These are phyloP conservation scores for Chloromyia formosa DNA, from an alignment of 2,888 invertebrate species.

Conservation along the genomic window DNA sequence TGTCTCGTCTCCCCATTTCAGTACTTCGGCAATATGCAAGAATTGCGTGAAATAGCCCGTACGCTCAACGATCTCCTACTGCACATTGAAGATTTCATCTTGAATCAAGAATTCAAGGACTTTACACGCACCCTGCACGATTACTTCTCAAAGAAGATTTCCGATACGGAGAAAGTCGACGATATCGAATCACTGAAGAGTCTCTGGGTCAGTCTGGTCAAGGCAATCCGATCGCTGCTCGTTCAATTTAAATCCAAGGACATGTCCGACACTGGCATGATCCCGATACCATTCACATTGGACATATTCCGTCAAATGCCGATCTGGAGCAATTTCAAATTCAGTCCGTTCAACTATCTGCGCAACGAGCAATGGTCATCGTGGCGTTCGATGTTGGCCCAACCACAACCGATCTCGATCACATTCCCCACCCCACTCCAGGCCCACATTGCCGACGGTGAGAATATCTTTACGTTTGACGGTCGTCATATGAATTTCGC, in stretches of 20 bases:
- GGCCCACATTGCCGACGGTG: constrained; percentile 79
- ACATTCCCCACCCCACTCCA: constrained; percentile 67
- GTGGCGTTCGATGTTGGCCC: constrained; percentile 56
- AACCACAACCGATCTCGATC: constrained; percentile 71
- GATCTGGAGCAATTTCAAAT: constrained; percentile 67
- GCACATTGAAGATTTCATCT: constrained; percentile 66
- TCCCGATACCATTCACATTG: constrained; percentile 59
- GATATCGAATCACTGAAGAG: constrained; percentile 71
- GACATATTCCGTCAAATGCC: constrained; percentile 66
- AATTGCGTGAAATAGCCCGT: not conserved
- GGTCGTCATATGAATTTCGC: constrained; percentile 81
- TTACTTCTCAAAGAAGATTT: constrained; percentile 74
- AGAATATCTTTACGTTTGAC: constrained; percentile 90
- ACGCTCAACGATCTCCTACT: constrained; percentile 20
- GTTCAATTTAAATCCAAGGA: constrained; percentile 34
- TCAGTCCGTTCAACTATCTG: constrained; percentile 71
- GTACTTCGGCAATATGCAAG: constrained; percentile 27
- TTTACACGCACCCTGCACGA: constrained; percentile 69
- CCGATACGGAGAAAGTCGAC: constrained; percentile 67
- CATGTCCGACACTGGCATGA: not conserved
- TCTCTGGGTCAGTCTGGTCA: constrained; percentile 68
- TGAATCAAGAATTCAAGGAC: constrained; percentile 71
- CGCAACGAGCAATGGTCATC: constrained; percentile 67
- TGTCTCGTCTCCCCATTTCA: not conserved
- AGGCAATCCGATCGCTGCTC: constrained; percentile 67